Base-by-base conservation (phyloP, 92 coral and sea anemone genomes). In the Paragorgia papillata region DNA sequence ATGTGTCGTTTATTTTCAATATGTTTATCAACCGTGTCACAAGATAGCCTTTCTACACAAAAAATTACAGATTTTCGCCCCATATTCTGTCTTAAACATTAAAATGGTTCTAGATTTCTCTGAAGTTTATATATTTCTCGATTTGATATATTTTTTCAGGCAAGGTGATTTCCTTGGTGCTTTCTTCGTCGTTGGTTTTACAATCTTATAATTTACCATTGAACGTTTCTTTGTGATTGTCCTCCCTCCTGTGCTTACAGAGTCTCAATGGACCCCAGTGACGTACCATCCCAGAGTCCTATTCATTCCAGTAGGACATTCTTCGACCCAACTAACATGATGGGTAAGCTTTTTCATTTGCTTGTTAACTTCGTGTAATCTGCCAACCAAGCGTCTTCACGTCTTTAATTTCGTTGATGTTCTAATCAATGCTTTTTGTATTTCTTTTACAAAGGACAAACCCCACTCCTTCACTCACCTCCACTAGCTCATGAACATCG, bases 211-310 rank as follows among this genome's bases (percentile, higher is more conserved):
- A 26, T 29, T 25, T 34, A 33, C 9, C 57, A 71, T 58, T 29
- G 28, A 54, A 31, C 50, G 53, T 55, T 27, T 55, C 9, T 31
- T 30, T 31, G 43, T 31, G 5, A 58, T 35, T 29, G 21, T 29
- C 20, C 51, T 53, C 50, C 63, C 41, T 70, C 51, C 31, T 55
- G 49, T 31, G 20, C 22, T 39, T 15, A 26, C 1, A 10, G 57
- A 17, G 30, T 35, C n/a, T 15, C 49, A 70, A 94, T 94, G 98
- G 98, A 94, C 88, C 98, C 91, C 19, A 82, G 93, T 78, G 98
- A 94, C 73, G 95, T 94, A 81, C 97, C 94, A 66, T 88, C 83
- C 84, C 98, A 91, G 83, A 94, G 98, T 83, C 98, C 98, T 57
- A 96, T 89, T 74, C 96, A 94, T 86, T 62, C 98, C 77, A 90